Evolutionary conservation across 1,140 invertebrate species (phyloP).

Genomic region (Anoplophora glabripennis): DNA sequence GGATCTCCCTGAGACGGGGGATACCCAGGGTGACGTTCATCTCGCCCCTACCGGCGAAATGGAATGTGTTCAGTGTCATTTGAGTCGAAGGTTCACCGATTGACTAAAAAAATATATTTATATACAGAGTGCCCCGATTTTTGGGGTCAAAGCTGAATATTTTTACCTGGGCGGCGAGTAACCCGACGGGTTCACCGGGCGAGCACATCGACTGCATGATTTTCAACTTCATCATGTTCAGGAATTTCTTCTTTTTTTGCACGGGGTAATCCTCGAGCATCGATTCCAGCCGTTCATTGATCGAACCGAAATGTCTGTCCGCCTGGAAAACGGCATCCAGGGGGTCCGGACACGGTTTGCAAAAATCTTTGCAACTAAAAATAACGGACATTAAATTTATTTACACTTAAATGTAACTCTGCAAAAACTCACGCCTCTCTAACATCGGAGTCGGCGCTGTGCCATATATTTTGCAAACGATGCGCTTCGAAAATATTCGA

Average conservation of each 20-base stretch:
- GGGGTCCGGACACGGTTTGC: constrained; percentile 67
- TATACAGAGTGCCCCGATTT: background rate
- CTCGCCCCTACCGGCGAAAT: constrained; percentile 98
- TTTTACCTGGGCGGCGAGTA: constrained; percentile 78
- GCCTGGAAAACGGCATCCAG: constrained; percentile 66
- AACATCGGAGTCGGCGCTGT: constrained; percentile 14
- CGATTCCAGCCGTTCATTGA: constrained; percentile 74
- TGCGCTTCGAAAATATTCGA: no score
- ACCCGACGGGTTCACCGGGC: constrained; percentile 94
- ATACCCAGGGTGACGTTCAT: constrained; percentile 99
- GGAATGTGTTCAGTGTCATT: constrained; percentile 99
- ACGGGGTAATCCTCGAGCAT: constrained; percentile 65
- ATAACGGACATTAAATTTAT: constrained; percentile 1
- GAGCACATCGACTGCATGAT: constrained; percentile 72
- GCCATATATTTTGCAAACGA: background rate
- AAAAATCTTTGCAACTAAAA: constrained; percentile 9
- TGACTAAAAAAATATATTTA: constrained; percentile 55
- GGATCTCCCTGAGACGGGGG: constrained; percentile 91
- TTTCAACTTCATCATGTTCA: constrained; percentile 74
- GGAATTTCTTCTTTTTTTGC: constrained; percentile 56
- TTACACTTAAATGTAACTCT: background rate
- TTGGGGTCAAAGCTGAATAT: background rate
- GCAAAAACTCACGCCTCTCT: background rate
- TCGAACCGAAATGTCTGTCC: constrained; percentile 74
- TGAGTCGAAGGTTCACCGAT: constrained; percentile 99